Conservation (phyloP, 2,797 vertebrate species). For the Enteromius afrohamiltoni region DNA sequence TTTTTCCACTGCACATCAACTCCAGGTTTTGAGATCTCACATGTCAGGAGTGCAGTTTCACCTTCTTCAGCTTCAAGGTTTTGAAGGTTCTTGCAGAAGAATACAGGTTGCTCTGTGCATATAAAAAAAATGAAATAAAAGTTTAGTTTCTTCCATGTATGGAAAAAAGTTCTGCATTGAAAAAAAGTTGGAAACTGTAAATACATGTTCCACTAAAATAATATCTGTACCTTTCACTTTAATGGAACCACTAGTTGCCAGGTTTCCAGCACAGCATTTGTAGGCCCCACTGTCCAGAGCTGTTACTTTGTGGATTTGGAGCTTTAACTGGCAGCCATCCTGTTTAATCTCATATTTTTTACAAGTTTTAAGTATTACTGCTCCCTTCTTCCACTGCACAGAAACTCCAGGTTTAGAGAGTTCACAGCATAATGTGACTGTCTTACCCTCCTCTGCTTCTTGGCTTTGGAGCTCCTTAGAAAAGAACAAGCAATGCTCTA, state of each 20-base stretch:
- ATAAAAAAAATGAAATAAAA: neutral
- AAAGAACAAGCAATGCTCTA: conserved; percentile 42
- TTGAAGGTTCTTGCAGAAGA: conserved; percentile 67
- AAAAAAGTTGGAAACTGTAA: conserved; percentile 47
- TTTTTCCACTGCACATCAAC: conserved; percentile 79
- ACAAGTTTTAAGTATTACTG: conserved; percentile 70
- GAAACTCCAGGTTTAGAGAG: conserved; percentile 70
- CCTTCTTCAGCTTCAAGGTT: conserved; percentile 81
- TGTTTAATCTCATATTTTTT: conserved; percentile 75
- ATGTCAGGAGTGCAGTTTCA: conserved; percentile 74
- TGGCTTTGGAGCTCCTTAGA: conserved; percentile 62
- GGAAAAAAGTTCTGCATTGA: conserved; percentile 24
- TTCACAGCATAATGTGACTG: conserved; percentile 71
- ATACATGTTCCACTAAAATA: neutral
- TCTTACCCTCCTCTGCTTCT: conserved; percentile 67
- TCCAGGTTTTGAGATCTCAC: conserved; percentile 80
- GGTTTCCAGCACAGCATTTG: conserved; percentile 70
- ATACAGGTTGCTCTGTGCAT: conserved; percentile 39
- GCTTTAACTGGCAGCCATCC: conserved; percentile 72
- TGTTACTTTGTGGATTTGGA: conserved; percentile 79
- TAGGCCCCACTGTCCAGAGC: conserved; percentile 84
- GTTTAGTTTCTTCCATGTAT: neutral
- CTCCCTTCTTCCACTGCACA: conserved; percentile 77
- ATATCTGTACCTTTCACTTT: conserved; percentile 37
- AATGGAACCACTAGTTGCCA: conserved; percentile 61